phyloP scores from a whole-genome alignment of 1,140 invertebrate genomes.

The Apis mellifera region Amel_HAv3.1 CM009941.2:10757501-10758000 shows the following conservation, averaged over 20 bases:
- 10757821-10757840: neutral
- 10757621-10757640: constrained; percentile 16
- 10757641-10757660: neutral
- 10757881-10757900: neutral
- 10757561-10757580: neutral
- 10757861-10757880: neutral
- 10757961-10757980: too few relatives aligned
- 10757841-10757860: neutral
- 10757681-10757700: neutral
- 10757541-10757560: neutral
- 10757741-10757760: neutral
- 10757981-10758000: too few relatives aligned
- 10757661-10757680: too few relatives aligned
- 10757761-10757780: constrained; percentile 24
- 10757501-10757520: too few relatives aligned
- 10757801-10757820: neutral
- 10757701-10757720: constrained; percentile 4
- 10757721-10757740: constrained; percentile 12
- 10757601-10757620: neutral
- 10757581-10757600: neutral
- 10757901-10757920: neutral
- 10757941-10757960: neutral
- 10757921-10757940: neutral
- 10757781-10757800: constrained; percentile 9
- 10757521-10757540: neutral